Percentiles rank a stretch among this genome's conserved stretches.
These are phyloP conservation scores for Mus minutoides DNA, from an alignment of 2,797 vertebrate species.

Conservation along the genomic window DNA sequence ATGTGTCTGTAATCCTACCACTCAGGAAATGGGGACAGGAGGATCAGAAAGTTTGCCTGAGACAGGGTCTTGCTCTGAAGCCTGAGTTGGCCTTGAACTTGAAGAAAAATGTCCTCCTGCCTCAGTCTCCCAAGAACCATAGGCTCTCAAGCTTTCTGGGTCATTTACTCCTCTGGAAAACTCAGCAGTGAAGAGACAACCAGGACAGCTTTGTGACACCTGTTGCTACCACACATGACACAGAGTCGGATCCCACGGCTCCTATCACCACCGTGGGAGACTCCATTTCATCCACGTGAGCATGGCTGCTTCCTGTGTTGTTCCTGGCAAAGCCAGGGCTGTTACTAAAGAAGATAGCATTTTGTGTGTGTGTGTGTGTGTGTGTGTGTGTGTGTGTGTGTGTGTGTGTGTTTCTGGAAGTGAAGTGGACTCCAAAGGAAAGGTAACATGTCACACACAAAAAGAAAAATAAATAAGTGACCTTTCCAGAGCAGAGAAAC, in stretches of 20 bases:
- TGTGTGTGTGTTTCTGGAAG: not conserved
- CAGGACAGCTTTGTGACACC: not conserved
- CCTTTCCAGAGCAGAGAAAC: not conserved
- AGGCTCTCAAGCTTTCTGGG: not conserved
- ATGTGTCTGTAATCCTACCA: not conserved
- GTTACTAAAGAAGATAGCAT: not conserved
- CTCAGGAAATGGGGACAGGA: not conserved
- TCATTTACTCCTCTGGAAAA: constrained; percentile 39
- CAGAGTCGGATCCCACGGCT: not conserved
- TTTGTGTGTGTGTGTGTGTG: not conserved
- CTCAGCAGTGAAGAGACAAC: not conserved
- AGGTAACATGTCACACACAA: constrained; percentile 4
- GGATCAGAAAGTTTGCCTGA: not conserved
- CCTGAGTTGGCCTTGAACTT: not conserved
- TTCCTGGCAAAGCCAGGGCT: not conserved
- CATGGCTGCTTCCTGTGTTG: not conserved
- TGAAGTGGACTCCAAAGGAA: not conserved
- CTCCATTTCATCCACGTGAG: not conserved
- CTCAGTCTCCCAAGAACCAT: not conserved
- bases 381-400: not conserved
- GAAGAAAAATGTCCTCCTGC: not conserved
- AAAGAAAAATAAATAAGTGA: not conserved
- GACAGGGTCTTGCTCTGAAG: not conserved
- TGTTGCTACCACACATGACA: not conserved
- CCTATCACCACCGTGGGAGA: not conserved